phyloP scores from a whole-genome alignment of 2,797 vertebrate species.

The Epinephelus awoara region DNA sequence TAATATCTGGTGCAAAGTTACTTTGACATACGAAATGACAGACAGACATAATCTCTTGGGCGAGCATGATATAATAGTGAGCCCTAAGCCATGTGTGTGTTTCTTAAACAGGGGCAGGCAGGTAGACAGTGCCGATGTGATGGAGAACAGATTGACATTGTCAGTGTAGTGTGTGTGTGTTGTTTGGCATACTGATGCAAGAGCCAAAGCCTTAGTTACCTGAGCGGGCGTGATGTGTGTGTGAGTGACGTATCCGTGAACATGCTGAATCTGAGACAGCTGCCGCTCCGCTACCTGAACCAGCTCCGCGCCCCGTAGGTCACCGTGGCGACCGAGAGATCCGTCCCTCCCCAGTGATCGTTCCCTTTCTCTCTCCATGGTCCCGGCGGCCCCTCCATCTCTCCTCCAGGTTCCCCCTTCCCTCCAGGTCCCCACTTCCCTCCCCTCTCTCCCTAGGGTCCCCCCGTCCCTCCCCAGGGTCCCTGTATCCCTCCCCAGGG shows the following conservation, averaged over 20 bases:
- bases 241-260: conserved; percentile 96
- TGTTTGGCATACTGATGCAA: background rate
- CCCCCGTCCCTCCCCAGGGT: conserved; percentile 42
- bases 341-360: conserved; percentile 88
- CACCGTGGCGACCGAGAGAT: conserved; percentile 86
- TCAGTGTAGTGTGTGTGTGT: background rate
- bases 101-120: conserved; percentile 18
- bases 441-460: conserved; percentile 20
- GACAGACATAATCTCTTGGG: background rate
- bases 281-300: conserved; percentile 96
- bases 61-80: background rate
- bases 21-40: conserved; percentile 22
- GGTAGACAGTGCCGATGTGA: conserved; percentile 21
- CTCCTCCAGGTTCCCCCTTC: conserved; percentile 57
- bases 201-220: conserved; percentile 67
- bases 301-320: conserved; percentile 91
- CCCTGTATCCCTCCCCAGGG: conserved; percentile 64
- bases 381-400: conserved; percentile 53
- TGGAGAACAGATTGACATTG: conserved; percentile 11
- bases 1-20: background rate
- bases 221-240: conserved; percentile 89
- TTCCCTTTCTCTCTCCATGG: conserved; percentile 65
- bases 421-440: conserved; percentile 45
- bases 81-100: background rate
- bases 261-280: conserved; percentile 96